Evolutionary conservation across 2,797 vertebrate species (phyloP).

Genomic region (Semaprochilodus insignis): DNA sequence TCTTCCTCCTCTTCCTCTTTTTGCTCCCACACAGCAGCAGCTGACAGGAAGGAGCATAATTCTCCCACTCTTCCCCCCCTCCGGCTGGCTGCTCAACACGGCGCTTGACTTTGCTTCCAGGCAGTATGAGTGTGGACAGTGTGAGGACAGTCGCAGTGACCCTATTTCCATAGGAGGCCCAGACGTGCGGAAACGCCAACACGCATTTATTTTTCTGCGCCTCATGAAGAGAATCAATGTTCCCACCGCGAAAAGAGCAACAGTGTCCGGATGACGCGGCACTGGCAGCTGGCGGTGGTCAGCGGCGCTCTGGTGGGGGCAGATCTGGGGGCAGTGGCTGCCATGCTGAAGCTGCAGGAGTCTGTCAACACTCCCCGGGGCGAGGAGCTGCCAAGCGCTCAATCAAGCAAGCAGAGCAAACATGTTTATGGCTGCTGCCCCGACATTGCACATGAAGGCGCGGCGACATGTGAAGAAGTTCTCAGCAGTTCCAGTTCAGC

Average conservation of each 20-base stretch:
- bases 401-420: slow-evolving; percentile 68
- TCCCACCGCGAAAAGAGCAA: slow-evolving; percentile 45
- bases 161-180: slow-evolving; percentile 60
- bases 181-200: slow-evolving; percentile 69
- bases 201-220: slow-evolving; percentile 68
- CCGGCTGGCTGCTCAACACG: slow-evolving; percentile 68
- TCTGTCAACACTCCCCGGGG: slow-evolving; percentile 58
- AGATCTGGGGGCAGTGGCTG: slow-evolving; percentile 45
- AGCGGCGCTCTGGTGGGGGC: slow-evolving; percentile 41
- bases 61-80: slow-evolving; percentile 53
- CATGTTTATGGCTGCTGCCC: slow-evolving; percentile 58
- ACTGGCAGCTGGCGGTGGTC: slow-evolving; percentile 32
- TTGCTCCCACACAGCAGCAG: slow-evolving; percentile 77
- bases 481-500: slow-evolving; percentile 26
- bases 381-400: slow-evolving; percentile 68
- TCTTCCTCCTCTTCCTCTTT: slow-evolving; percentile 71
- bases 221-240: slow-evolving; percentile 68
- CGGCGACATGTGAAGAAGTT: slow-evolving; percentile 17
- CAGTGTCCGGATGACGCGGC: slow-evolving; percentile 36
- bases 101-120: slow-evolving; percentile 79
- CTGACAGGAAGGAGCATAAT: slow-evolving; percentile 74
- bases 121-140: slow-evolving; percentile 56
- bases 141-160: slow-evolving; percentile 49
- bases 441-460: not conserved
- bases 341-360: slow-evolving; percentile 64